Conservation (phyloP, 2,888 invertebrate genomes). For the Ischnus inquisitorius region DNA sequence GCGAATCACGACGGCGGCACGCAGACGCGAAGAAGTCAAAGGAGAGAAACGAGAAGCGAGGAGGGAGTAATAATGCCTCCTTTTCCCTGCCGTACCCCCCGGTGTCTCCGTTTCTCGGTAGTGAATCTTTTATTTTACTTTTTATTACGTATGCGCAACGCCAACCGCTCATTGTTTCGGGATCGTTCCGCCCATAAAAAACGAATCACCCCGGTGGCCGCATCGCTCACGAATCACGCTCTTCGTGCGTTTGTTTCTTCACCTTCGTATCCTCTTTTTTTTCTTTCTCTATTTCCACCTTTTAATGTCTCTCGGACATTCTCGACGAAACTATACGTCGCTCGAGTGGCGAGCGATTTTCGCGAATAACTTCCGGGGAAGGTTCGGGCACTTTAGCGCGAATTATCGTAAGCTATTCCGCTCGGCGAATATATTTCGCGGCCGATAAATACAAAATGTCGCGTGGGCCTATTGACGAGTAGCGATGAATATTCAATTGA, state of each 20-base stretch:
- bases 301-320: constrained; percentile 11
- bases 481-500: constrained; percentile 1
- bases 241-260: constrained; percentile 48
- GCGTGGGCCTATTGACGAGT: background rate
- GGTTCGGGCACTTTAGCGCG: background rate
- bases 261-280: constrained; percentile 12
- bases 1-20: constrained; percentile 14
- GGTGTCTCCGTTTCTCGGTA: constrained; percentile 36
- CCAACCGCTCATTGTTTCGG: constrained; percentile 66
- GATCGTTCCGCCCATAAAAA: constrained; percentile 67
- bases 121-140: constrained; percentile 31
- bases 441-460: background rate
- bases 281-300: background rate
- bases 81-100: constrained; percentile 22
- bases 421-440: background rate
- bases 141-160: constrained; percentile 68
- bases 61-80: constrained; percentile 16
- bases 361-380: constrained; percentile 59
- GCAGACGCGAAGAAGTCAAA: background rate
- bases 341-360: constrained; percentile 16
- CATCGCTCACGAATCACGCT: constrained; percentile 38
- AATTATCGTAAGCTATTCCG: background rate
- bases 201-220: constrained; percentile 57
- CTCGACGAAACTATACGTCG: constrained; percentile 45
- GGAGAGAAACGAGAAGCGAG: background rate